Conservation (phyloP, 64 coral and sea anemone genomes). For the Cladopsammia gracilis region DNA sequence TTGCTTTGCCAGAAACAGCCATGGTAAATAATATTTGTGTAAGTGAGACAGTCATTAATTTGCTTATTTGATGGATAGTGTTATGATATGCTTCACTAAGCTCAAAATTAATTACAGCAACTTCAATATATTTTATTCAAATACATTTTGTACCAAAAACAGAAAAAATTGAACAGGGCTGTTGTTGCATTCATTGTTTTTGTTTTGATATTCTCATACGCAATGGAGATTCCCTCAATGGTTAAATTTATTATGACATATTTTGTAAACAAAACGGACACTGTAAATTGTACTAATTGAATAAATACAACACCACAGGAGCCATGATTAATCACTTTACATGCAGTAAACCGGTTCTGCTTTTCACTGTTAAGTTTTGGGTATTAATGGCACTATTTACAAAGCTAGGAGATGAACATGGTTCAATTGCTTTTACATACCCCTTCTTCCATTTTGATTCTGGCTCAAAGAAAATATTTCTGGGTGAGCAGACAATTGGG, state of each 20-base stretch:
- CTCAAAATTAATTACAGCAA: neutral
- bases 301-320: neutral
- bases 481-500: too few relatives aligned
- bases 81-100: neutral
- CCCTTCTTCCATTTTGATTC: too few relatives aligned
- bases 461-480: too few relatives aligned
- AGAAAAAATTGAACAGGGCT: too few relatives aligned
- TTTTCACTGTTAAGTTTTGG: too few relatives aligned
- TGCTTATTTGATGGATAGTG: neutral
- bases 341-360: too few relatives aligned
- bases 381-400: too few relatives aligned
- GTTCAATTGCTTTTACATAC: too few relatives aligned
- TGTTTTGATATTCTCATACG: neutral
- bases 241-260: neutral
- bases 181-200: neutral
- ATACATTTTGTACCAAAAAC: too few relatives aligned
- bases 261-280: neutral
- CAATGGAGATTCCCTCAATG: constrained; percentile 3
- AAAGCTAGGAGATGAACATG: too few relatives aligned
- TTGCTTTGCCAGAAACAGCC: too few relatives aligned
- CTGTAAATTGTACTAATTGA: neutral
- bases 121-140: neutral
- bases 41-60: neutral
- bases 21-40: neutral
- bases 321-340: too few relatives aligned